Conservation (phyloP, 2,888 invertebrate species). For the Synanthedon myopaeformis region DNA sequence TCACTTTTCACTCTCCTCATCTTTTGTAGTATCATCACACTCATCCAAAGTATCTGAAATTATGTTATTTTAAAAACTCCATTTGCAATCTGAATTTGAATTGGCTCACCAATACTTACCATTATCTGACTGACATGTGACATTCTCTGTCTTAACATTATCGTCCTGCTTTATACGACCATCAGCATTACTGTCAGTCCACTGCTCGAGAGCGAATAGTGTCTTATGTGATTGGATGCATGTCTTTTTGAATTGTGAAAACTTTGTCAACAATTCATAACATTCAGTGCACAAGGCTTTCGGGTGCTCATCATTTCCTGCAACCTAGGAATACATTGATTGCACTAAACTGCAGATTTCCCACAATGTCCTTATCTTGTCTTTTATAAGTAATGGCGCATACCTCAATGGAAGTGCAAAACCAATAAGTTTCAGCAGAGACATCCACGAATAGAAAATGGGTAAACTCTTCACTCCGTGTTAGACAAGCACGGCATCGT, state of each 20-base stretch:
- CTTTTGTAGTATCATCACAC: too few species aligned
- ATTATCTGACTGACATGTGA: too few species aligned
- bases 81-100: too few species aligned
- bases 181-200: too few species aligned
- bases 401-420: constrained; percentile 58
- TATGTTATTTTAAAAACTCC: too few species aligned
- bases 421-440: constrained; percentile 39
- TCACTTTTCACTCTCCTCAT: not conserved
- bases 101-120: too few species aligned
- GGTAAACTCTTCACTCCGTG: constrained; percentile 30
- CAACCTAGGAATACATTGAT: constrained; percentile 20
- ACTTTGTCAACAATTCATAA: constrained; percentile 34
- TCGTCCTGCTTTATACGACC: too few species aligned
- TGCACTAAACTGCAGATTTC: not conserved
- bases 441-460: constrained; percentile 42
- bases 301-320: constrained; percentile 34
- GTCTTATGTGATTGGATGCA: constrained; percentile 47
- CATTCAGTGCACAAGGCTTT: constrained; percentile 46
- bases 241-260: constrained; percentile 43
- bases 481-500: constrained; percentile 54
- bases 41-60: too few species aligned
- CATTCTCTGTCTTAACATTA: too few species aligned
- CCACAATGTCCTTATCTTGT: not conserved
- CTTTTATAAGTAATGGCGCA: not conserved
- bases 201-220: constrained; percentile 10